Evolutionary conservation across 2,797 vertebrate species (phyloP).

Genomic region (Lindbergichthys nudifrons): DNA sequence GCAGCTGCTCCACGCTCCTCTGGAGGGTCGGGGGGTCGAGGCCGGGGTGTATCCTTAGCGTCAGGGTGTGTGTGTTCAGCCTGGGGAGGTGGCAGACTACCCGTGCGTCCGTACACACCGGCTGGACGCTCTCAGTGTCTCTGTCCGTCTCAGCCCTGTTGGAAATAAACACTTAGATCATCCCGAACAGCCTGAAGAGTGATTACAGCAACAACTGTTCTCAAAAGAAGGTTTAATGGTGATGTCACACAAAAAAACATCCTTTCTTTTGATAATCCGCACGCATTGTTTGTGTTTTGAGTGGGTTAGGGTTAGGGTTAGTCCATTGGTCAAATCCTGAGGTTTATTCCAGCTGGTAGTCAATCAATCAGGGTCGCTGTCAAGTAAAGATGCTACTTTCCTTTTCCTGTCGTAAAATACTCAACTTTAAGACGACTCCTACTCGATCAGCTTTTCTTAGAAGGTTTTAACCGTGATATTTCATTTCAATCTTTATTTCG

Average conservation of each 20-base stretch:
- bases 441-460: conserved; percentile 15
- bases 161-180: conserved; percentile 71
- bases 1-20: conserved; percentile 82
- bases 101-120: conserved; percentile 77
- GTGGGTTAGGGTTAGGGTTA: not conserved
- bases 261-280: conserved; percentile 27
- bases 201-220: conserved; percentile 42
- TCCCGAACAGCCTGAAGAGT: not conserved
- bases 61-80: conserved; percentile 90
- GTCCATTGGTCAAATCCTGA: not conserved
- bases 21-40: conserved; percentile 76
- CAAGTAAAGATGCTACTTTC: too few species aligned
- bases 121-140: conserved; percentile 78
- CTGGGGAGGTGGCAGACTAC: conserved; percentile 87
- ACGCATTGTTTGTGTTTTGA: not conserved
- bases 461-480: too few species aligned
- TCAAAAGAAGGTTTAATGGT: conserved; percentile 40
- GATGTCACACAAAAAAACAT: conserved; percentile 53
- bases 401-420: too few species aligned
- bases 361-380: not conserved
- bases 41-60: conserved; percentile 77
- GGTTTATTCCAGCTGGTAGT: conserved; percentile 18
- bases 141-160: conserved; percentile 85
- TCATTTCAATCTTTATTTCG: too few species aligned
- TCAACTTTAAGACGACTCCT: not conserved